Percentiles rank a stretch among this genome's conserved stretches.
These are phyloP conservation scores for Hyperoplus immaculatus DNA, from an alignment of 2,797 vertebrate genomes.

Conservation along the genomic window DNA sequence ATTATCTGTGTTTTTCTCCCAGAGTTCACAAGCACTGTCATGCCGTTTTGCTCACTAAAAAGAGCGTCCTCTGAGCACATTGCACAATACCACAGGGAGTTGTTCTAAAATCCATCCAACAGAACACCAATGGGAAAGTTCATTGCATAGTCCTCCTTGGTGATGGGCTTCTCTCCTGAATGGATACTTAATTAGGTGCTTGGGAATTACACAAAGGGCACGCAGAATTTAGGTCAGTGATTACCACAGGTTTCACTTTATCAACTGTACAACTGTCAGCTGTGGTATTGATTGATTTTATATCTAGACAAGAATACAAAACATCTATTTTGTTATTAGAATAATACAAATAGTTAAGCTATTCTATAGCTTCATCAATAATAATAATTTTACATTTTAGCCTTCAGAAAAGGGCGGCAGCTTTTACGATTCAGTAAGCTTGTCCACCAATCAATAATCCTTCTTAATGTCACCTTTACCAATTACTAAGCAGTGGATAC, in stretches of 20 bases:
- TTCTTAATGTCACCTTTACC: constrained; percentile 22
- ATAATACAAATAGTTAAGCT: background rate
- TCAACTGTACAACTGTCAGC: background rate
- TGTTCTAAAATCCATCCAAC: constrained; percentile 18
- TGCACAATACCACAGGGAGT: constrained; percentile 40
- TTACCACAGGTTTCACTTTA: no score
- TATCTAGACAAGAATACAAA: background rate
- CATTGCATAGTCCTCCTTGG: constrained; percentile 18
- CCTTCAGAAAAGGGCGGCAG: constrained; percentile 6
- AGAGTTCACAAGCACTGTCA: constrained; percentile 37
- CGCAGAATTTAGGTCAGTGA: background rate
- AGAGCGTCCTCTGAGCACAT: constrained; percentile 1
- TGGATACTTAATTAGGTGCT: background rate
- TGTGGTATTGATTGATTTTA: background rate
- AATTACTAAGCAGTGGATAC: background rate
- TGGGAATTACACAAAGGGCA: background rate
- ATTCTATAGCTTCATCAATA: background rate
- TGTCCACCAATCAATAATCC: constrained; percentile 50
- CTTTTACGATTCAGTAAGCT: constrained; percentile 21
- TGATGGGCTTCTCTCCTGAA: constrained; percentile 6
- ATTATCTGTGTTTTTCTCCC: constrained; percentile 38
- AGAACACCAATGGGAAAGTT: constrained; percentile 36
- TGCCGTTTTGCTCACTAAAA: background rate
- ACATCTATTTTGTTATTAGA: background rate
- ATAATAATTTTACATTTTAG: background rate